Conservation (phyloP, 1,140 invertebrate species). For the Archivesica marissinica region DNA sequence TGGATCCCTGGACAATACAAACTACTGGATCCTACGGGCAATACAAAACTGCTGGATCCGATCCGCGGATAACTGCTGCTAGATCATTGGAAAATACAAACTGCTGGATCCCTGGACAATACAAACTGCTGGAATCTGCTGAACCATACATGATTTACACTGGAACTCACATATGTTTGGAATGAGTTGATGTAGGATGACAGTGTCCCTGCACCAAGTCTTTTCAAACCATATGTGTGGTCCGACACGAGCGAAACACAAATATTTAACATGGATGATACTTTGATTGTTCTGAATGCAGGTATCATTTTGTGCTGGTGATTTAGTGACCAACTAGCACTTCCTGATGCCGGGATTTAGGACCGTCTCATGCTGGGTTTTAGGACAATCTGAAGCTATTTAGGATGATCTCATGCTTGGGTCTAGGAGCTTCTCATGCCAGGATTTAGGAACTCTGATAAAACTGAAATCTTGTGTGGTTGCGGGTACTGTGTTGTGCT, state of each 20-base stretch:
- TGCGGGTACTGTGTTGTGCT: conserved; percentile 44
- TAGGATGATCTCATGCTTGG: not conserved
- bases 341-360: conserved; percentile 55
- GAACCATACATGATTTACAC: no score
- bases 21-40: not conserved
- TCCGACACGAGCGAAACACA: not conserved
- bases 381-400: not conserved
- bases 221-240: conserved; percentile 34
- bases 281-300: not conserved
- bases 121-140: not conserved
- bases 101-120: no score
- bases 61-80: not conserved
- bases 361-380: not conserved
- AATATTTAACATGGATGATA: not conserved
- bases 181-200: conserved; percentile 48
- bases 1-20: no score
- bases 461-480: not conserved
- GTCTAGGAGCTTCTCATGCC: not conserved
- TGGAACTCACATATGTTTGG: conserved; percentile 1
- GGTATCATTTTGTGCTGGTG: conserved; percentile 53
- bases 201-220: conserved; percentile 59
- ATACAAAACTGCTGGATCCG: not conserved
- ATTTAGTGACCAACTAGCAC: conserved; percentile 53
- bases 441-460: not conserved
- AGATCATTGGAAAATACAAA: not conserved